Base-by-base conservation (phyloP, 2,797 vertebrate species). In the Tangara arthus region DNA sequence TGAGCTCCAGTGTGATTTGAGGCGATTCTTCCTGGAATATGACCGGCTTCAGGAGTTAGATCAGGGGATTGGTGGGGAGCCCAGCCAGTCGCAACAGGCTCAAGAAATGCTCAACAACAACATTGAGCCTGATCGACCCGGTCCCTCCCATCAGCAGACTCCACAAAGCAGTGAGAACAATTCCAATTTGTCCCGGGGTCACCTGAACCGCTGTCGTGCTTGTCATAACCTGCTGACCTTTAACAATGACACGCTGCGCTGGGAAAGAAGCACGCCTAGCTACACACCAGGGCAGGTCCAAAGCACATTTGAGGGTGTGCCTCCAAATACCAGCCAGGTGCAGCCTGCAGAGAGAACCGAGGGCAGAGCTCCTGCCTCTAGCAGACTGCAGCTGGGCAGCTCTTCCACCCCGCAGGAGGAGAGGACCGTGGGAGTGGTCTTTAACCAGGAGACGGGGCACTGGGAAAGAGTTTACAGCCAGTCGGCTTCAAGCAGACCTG, bases 141-240 rank as follows among this genome's bases (percentile, higher is more conserved):
- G 98, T 56, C 98, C 99, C 19, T 99, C 99, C 52, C 98, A 99
- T 34, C 98, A 98, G 96, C 98, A 98, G 91, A 98, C 98, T 81
- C 98, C 97, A 55, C 98, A 98, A 96, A 98, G 97, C 97, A 97
- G 98, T 82, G 99, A 99, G 95, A 98, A 98, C 97, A 98, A 96
- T 65, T 98, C 97, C 78, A 98, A 60, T 96, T 97, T 98, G 87
- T 98, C 99, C 70, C 98, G 98, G 32, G 99, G 99, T 72, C 99
- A 99, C 87, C 98, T 99, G 92, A 99, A 99, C 97, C 99, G 99
- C 96, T 99, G 99, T 98, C 98, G 99, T 22, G 99, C 99, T 63
- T 99, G 99, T 97, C 99, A 99, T 98, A 99, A 99, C 97, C 98
- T 99, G 96, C 98, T 99, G 93, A 99, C 99, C 86, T 99, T 99